A percentile compares a stretch with the other conserved stretches of the same genome.
Conservation (phyloP, 1,140 invertebrate species). For the Ceratosolen fusciceps region DNA sequence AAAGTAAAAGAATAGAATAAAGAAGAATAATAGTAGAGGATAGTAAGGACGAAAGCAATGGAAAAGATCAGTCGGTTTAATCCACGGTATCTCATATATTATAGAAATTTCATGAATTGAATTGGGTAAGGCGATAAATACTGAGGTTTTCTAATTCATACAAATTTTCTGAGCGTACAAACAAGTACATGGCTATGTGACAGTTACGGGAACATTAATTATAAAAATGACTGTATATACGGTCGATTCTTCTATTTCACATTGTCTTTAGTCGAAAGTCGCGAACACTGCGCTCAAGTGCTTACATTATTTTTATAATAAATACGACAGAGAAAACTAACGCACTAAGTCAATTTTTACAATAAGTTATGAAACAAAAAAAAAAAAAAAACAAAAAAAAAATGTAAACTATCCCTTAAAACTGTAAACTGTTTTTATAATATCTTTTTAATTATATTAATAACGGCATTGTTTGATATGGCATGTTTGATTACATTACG, state of each 20-base stretch:
- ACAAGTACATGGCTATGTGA: not conserved
- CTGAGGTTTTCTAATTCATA: not conserved
- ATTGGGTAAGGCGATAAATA: not conserved
- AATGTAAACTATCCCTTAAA: no score
- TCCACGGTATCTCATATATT: not conserved
- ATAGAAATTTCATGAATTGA: not conserved
- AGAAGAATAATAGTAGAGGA: no score
- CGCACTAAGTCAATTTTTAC: not conserved
- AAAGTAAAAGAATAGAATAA: no score
- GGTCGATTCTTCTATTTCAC: not conserved
- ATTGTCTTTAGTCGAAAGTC: not conserved
- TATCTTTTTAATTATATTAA: not conserved
- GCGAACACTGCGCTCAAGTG: not conserved
- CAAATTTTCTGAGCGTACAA: not conserved
- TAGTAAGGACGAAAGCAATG: not conserved
- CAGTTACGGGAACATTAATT: not conserved
- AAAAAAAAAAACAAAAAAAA: not conserved
- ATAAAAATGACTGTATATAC: not conserved
- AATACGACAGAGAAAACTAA: not conserved
- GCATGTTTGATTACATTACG: not conserved
- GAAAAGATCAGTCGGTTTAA: constrained; percentile 8
- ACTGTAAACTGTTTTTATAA: not conserved
- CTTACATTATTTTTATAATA: not conserved
- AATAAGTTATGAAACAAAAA: not conserved
- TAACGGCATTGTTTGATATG: no score